Percentiles rank a stretch among this genome's conserved stretches.
Conservation (phyloP, 2,888 invertebrate species). For the Caenorhabditis sp. region DNA sequence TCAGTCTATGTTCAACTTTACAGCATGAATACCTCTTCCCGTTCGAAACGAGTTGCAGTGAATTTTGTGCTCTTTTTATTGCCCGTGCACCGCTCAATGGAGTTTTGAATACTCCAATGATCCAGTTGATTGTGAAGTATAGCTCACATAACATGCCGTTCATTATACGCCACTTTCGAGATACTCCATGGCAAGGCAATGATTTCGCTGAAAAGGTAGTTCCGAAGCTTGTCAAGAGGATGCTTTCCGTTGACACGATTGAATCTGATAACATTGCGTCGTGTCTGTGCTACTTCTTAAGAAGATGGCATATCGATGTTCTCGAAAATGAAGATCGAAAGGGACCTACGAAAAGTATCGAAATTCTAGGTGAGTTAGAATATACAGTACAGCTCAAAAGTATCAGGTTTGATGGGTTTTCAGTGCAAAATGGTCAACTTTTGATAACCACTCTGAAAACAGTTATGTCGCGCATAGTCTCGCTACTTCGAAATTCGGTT, state of each 20-base stretch:
- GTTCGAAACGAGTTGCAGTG: constrained; percentile 60
- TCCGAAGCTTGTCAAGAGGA: constrained; percentile 29
- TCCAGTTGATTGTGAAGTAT: constrained; percentile 32
- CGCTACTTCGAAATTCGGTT: too few species aligned
- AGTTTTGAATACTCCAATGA: constrained; percentile 34
- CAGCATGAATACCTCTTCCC: constrained; percentile 67
- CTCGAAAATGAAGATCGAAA: constrained; percentile 25
- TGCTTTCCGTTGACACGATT: not conserved
- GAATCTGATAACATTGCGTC: not conserved
- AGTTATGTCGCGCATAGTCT: too few species aligned
- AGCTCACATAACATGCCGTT: constrained; percentile 56
- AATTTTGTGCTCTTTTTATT: constrained; percentile 70
- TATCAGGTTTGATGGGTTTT: too few species aligned
- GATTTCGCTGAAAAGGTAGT: constrained; percentile 65
- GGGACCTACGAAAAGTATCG: constrained; percentile 35
- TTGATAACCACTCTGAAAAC: too few species aligned
- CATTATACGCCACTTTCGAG: constrained; percentile 62
- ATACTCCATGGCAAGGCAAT: constrained; percentile 59
- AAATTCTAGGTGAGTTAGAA: constrained; percentile 26
- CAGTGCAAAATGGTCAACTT: too few species aligned
- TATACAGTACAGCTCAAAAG: too few species aligned
- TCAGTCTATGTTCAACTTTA: constrained; percentile 18
- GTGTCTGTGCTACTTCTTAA: constrained; percentile 26
- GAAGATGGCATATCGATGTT: constrained; percentile 43
- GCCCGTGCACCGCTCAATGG: constrained; percentile 65